Evolutionary conservation across 2,888 invertebrate genomes (phyloP), one percentile per base, ranked within the genome.

Genomic region (Caenorhabditis becei): DNA sequence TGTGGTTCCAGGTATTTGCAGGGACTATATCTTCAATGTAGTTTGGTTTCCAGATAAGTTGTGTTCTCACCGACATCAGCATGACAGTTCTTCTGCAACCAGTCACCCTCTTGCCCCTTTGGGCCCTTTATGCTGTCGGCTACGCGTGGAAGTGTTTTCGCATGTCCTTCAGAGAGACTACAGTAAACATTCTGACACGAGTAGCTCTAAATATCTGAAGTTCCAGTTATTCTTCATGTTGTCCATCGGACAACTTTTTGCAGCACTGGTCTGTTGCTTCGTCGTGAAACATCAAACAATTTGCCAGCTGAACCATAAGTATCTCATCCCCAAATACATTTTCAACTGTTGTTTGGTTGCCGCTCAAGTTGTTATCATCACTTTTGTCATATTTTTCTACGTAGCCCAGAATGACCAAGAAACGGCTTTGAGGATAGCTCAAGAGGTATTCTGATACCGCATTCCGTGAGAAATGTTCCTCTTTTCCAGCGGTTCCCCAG

Each of bases 191-290:
- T 32, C 10, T 32, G 4, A 10, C 32, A 32, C 32, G 4, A 4
- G 4, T 10, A 32, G 32, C 10, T 32, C 32, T n/a, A n/a, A n/a
- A n/a, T n/a, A n/a, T n/a, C n/a, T n/a, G n/a, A n/a, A 2, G 4
- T 58, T 58, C 24, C 59, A 59, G 59, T 16, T 59, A 10, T 41
- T 59, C 16, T 59, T 59, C 41, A 41, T 59, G 8, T 41, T 59
- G 24, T 41, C 37, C 20, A 35, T 59, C 10, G 59, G 59, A 10
- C 14, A 59, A n/a, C 41, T 35, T 14, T 59, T 59, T 24, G 59
- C 59, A 18, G 59, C 59, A 1, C 41, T 59, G 1, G 59, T 59
- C 16, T 37, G 23, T 20, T 37, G 59, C 5, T 59, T 59, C 24
- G 20, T 59, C 10, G 32, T 41, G 20, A 59, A 59, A 59, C 59